phyloP scores from a whole-genome alignment of 1,140 invertebrate genomes.

The Brachionus rotundiformis region DNA sequence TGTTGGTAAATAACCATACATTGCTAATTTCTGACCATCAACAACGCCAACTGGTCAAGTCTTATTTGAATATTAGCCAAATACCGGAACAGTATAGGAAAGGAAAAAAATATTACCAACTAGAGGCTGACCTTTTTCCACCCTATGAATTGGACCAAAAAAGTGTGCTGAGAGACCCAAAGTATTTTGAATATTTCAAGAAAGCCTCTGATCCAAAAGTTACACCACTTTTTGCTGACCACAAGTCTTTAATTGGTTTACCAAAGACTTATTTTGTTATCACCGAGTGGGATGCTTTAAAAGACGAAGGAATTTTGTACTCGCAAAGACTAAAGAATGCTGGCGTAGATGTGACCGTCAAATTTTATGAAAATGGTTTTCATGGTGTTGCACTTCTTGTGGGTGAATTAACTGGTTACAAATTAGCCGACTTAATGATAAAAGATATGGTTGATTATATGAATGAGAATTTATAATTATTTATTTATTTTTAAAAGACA shows the following conservation, averaged over 20 bases:
- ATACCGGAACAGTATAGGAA: constrained; percentile 27
- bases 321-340: not conserved
- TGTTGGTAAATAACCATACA: constrained; percentile 32
- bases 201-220: constrained; percentile 8
- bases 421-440: not conserved
- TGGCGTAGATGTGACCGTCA: constrained; percentile 32
- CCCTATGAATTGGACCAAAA: constrained; percentile 4
- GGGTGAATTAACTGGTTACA: not conserved
- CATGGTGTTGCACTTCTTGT: constrained; percentile 38
- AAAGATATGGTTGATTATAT: constrained; percentile 29
- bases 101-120: constrained; percentile 8
- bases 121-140: not conserved
- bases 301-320: constrained; percentile 43
- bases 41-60: not conserved
- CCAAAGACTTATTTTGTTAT: constrained; percentile 39
- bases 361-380: constrained; percentile 47
- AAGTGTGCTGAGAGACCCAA: not conserved
- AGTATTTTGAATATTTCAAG: not conserved
- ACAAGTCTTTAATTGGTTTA: not conserved
- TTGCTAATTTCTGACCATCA: not conserved
- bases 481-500: too few relatives aligned
- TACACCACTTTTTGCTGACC: constrained; percentile 26
- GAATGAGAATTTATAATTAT: not conserved
- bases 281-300: constrained; percentile 38
- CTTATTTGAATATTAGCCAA: constrained; percentile 18